Evolutionary conservation across 1,140 invertebrate species (phyloP).

Genomic region (Tetragonula clypearis): DNA sequence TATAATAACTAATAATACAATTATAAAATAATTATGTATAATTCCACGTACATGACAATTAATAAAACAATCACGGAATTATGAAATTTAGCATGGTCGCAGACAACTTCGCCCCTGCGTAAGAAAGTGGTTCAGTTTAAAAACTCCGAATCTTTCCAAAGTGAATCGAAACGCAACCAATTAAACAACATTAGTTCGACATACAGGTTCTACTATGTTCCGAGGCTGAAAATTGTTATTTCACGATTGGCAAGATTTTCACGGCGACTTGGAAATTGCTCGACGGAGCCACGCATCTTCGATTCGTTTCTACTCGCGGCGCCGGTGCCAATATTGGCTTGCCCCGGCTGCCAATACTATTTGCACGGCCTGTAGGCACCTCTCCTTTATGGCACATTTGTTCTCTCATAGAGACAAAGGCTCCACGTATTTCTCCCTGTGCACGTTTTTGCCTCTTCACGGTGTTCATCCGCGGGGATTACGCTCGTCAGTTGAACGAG

Average conservation of each 20-base stretch:
- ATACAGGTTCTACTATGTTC: too few species aligned
- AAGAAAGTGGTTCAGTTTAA: too few species aligned
- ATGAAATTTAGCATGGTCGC: too few species aligned
- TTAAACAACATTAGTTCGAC: too few species aligned
- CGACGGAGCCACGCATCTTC: slow-evolving; percentile 32
- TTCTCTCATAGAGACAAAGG: slow-evolving; percentile 48
- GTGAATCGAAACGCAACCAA: too few species aligned
- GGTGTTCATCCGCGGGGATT: slow-evolving; percentile 46
- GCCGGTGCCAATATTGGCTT: slow-evolving; percentile 34
- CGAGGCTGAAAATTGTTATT: neutral
- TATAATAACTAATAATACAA: too few species aligned
- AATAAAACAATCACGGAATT: too few species aligned
- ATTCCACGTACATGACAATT: too few species aligned
- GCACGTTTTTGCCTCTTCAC: slow-evolving; percentile 37
- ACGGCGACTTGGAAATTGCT: slow-evolving; percentile 32
- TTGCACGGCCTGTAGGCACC: slow-evolving; percentile 47
- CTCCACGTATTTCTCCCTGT: slow-evolving; percentile 34
- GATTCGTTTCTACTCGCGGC: slow-evolving; percentile 4
- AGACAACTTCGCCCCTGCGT: too few species aligned
- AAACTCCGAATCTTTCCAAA: too few species aligned
- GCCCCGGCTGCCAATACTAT: slow-evolving; percentile 51
- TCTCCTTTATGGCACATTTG: slow-evolving; percentile 41
- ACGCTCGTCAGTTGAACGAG: slow-evolving; percentile 41
- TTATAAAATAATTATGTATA: too few species aligned
- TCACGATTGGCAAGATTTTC: slow-evolving; percentile 37